phyloP scores from a whole-genome alignment of 2,797 vertebrate genomes.

The Tolypeutes matacus region DNA sequence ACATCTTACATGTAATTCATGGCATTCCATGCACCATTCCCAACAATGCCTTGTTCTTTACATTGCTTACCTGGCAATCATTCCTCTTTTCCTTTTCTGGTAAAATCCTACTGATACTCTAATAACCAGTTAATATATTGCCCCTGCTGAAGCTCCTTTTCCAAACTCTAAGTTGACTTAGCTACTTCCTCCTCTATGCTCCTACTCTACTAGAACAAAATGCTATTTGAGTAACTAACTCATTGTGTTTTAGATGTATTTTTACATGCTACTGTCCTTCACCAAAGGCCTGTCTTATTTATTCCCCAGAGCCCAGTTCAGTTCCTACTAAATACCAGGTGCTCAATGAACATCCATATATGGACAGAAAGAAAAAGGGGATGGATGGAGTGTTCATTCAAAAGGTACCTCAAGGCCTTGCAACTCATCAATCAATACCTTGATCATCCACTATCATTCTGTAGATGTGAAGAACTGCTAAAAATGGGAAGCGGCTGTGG shows the following conservation, averaged over 20 bases:
- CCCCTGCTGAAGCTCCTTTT: not conserved
- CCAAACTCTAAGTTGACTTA: not conserved
- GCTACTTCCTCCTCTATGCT: not conserved
- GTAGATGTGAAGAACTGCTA: not conserved
- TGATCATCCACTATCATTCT: not conserved
- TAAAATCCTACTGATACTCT: not conserved
- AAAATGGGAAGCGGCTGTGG: too few species aligned
- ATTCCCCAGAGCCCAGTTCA: not conserved
- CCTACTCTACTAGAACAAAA: not conserved
- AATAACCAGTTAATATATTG: not conserved
- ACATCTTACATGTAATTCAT: not conserved
- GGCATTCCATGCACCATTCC: not conserved
- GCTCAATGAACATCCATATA: not conserved
- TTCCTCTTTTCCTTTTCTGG: not conserved
- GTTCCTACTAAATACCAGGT: not conserved
- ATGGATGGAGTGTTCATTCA: not conserved
- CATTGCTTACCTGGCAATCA: not conserved
- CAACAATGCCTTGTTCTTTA: not conserved
- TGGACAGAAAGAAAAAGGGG: not conserved
- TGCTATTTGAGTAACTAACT: not conserved
- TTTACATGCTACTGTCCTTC: not conserved
- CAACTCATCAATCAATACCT: not conserved
- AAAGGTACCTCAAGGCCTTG: not conserved
- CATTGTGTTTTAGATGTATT: not conserved
- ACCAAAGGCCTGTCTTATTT: not conserved